Evolutionary conservation across 2,797 vertebrate genomes (phyloP).

Genomic region (Catostomus latipinnis): DNA sequence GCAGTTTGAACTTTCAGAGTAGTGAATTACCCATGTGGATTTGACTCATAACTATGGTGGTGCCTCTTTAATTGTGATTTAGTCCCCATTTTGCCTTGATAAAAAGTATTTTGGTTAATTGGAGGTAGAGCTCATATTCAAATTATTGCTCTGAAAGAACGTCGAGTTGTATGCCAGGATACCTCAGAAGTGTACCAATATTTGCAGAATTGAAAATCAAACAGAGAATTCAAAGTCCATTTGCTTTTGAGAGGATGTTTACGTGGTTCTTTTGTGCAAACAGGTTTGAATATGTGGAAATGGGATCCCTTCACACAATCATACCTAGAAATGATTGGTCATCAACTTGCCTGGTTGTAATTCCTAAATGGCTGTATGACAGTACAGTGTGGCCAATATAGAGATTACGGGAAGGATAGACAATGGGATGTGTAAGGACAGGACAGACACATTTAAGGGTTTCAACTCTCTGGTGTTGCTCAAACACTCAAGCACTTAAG

Average conservation of each 20-base stretch:
- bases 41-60: constrained; percentile 1
- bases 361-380: background rate
- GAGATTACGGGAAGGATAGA: background rate
- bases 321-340: background rate
- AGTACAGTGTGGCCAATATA: background rate
- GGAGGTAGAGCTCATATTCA: background rate
- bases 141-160: background rate
- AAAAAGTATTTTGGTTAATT: background rate
- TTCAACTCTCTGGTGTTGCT: constrained; percentile 38
- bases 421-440: background rate
- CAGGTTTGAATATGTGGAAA: background rate
- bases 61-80: background rate
- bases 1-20: background rate
- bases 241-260: background rate
- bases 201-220: background rate
- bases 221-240: background rate
- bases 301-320: background rate
- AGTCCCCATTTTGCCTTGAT: background rate
- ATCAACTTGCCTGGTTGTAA: background rate
- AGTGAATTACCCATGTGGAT: background rate
- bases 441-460: background rate
- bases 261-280: background rate
- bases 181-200: background rate
- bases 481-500: constrained; percentile 32
- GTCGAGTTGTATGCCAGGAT: background rate